Evolutionary conservation across 2,797 vertebrate species (phyloP), one percentile per base, ranked within the genome.

Genomic region (Gadopsis marmoratus): DNA sequence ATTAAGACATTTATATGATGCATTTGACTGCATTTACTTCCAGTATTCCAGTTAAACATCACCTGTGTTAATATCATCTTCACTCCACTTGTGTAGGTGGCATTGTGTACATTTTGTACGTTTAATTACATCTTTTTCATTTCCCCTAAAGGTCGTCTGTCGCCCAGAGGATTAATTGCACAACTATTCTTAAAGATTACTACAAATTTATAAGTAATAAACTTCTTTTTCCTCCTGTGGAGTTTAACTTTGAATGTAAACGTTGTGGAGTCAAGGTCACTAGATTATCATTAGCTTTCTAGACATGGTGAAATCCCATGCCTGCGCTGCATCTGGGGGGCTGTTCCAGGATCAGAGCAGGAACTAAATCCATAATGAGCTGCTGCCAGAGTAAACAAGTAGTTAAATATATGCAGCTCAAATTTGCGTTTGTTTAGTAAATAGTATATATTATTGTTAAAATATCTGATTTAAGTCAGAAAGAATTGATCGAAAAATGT

Each of bases 81-180:
- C 37, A 33, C 19, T 56, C 13, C 43, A 51, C 41, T 61, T 35
- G 50, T 69, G 76, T 66, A 71, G 80, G 84, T 72, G 73, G 75
- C 53, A 26, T 60, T 70, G 39, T 74, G 50, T 61, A 72, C 48
- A 68, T 70, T 72, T 64, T 47, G 31, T 60, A 16, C 1, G 1
- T 54, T 37, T 71, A 9, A 39, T 17, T 4, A 51, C 21, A 65
- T 54, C 29, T 37, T 82, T 78, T 85, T 80, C 51, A 83, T 82
- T 76, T 79, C 53, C n/a, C 39, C 55, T 73, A 83, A 85, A 88
- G 82, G 84, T 83, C 45, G 8, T n/a, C 68, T 17, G 54, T 58
- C 53, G 78, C 21, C 31, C 23, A 33, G 7, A 37, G 50, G 51
- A 47, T 59, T 64, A 31, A 60, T 67, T 4, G 10, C 51, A 79